These are phyloP conservation scores for Coregonus suidteri DNA, from an alignment of 2,797 vertebrate genomes.

Conservation along the genomic window DNA sequence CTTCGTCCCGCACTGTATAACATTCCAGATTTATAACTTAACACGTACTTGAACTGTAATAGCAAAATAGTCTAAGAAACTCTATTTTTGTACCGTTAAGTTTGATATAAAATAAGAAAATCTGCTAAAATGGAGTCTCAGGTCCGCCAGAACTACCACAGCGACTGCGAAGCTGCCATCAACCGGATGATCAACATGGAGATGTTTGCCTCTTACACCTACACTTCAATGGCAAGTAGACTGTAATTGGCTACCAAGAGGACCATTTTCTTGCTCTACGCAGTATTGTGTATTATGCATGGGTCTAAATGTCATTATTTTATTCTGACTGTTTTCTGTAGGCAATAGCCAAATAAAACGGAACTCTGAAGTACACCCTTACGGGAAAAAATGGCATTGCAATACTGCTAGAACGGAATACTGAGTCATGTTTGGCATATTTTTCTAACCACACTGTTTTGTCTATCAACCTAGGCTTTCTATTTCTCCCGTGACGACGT, in stretches of 20 bases:
- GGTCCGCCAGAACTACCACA: constrained; percentile 84
- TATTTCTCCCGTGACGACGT: constrained; percentile 78
- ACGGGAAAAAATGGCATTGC: no score
- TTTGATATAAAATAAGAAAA: not conserved
- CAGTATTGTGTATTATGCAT: not conserved
- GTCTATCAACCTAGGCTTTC: constrained; percentile 59
- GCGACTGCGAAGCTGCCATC: constrained; percentile 81
- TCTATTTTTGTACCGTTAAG: constrained; percentile 51
- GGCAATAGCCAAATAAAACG: no score
- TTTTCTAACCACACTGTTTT: not conserved
- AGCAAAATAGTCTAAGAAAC: not conserved
- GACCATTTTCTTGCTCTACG: not conserved
- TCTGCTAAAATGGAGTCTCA: constrained; percentile 82
- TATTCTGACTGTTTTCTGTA: no score
- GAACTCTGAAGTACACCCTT: no score
- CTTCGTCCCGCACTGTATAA: constrained; percentile 1
- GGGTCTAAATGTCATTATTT: no score
- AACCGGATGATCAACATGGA: constrained; percentile 85
- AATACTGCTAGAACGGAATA: no score
- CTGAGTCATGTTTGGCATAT: not conserved
- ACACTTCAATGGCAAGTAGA: constrained; percentile 80
- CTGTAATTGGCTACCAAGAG: not conserved
- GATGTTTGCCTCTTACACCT: constrained; percentile 79
- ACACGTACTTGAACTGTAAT: constrained; percentile 37
- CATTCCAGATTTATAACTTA: not conserved